Percentiles rank a stretch among this genome's conserved stretches.
These are phyloP conservation scores for Okamejei kenojei DNA, from an alignment of 2,797 vertebrate genomes.

Conservation along the genomic window DNA sequence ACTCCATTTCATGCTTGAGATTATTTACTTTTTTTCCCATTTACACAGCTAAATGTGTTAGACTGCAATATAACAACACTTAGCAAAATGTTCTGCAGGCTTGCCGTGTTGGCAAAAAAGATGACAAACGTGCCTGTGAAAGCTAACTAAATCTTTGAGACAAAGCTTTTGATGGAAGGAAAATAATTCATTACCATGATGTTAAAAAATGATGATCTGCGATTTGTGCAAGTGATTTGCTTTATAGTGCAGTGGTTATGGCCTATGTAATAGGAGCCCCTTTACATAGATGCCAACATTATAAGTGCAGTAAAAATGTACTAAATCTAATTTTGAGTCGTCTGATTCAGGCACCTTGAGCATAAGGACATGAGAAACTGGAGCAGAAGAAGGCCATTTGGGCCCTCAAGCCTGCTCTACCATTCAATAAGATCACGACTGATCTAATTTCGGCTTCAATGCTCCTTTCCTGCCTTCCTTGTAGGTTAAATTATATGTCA, in stretches of 20 bases:
- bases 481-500: too few relatives aligned
- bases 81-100: background rate
- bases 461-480: too few relatives aligned
- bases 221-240: background rate
- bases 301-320: background rate
- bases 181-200: background rate
- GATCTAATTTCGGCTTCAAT: too few relatives aligned
- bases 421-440: too few relatives aligned
- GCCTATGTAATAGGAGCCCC: background rate
- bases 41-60: background rate
- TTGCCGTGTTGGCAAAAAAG: background rate
- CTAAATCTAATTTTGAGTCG: background rate
- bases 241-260: background rate
- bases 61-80: background rate
- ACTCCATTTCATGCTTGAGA: background rate
- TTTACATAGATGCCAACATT: background rate
- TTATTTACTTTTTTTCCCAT: background rate
- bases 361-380: too few relatives aligned
- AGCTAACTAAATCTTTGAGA: background rate
- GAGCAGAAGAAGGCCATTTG: too few relatives aligned
- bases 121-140: background rate
- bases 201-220: background rate
- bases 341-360: background rate
- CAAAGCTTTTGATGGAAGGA: background rate
- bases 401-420: too few relatives aligned